Conservation (phyloP, 92 coral and sea anemone species). For the Pocillopora meandrina region DNA sequence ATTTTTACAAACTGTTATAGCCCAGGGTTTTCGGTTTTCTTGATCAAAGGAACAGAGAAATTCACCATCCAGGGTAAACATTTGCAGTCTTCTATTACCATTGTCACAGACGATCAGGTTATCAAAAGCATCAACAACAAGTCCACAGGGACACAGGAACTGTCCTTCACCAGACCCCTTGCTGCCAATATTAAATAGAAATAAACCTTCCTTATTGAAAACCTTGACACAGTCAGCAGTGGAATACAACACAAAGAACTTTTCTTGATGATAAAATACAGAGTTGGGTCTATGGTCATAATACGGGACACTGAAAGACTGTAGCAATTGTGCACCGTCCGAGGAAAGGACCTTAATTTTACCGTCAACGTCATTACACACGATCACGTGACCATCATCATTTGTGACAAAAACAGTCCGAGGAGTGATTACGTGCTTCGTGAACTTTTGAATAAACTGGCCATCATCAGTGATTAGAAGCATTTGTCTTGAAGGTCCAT, state of each 20-base stretch:
- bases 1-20: not conserved
- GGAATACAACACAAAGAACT: conserved; percentile 21
- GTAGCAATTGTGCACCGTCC: conserved; percentile 14
- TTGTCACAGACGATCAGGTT: conserved; percentile 54
- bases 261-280: conserved; percentile 1
- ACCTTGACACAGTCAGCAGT: conserved; percentile 44
- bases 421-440: conserved; percentile 12
- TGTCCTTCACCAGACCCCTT: conserved; percentile 32
- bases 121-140: conserved; percentile 55
- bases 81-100: not conserved
- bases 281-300: not conserved
- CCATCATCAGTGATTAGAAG: conserved; percentile 45
- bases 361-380: conserved; percentile 17
- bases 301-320: conserved; percentile 15
- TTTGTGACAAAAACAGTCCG: conserved; percentile 20
- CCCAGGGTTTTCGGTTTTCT: not conserved
- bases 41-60: not conserved
- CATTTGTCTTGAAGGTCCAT: conserved; percentile 1
- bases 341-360: conserved; percentile 34
- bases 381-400: conserved; percentile 27
- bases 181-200: conserved; percentile 43
- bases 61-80: conserved; percentile 8
- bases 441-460: conserved; percentile 43
- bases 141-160: conserved; percentile 41
- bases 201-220: conserved; percentile 47